Evolutionary conservation across 2,888 invertebrate species (phyloP), one percentile per base, ranked within the genome.

Genomic region (Athalia circularis): DNA sequence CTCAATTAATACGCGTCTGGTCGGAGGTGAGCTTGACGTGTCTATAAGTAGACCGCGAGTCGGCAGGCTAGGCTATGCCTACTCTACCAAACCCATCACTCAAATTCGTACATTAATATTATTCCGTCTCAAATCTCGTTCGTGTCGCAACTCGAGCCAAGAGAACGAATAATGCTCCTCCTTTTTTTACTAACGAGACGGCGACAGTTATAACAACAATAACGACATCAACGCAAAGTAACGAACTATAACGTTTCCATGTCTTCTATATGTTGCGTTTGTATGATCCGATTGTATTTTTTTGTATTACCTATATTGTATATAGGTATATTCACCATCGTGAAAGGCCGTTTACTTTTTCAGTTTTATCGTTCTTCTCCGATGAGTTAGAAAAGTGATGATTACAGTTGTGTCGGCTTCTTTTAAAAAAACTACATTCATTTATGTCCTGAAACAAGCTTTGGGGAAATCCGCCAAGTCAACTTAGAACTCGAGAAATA

Each of bases 1-100:
- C 86, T 88, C 89, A 87, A 89, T 89, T 89, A 89, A 89, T 89
- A 89, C 85, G 85, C 84, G 88, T 89, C 88, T 83, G 83, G 83
- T 85, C 81, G 83, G 62, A 75, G 62, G 75, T 75, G 62, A 75
- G 75, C 84, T 84, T 89, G 89, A 89, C 87, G 85, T 81, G 85
- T 88, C 89, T 89, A 89, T 89, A 89, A 89, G 88, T 89, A 87
- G 89, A 88, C 84, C 82, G 79, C 81, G 75, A 80, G 83, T 84
- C 84, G 84, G 72, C 83, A 75, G 59, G 59, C 62, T 75, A 43
- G 72, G 59, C 72, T 59, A 72, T 72, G 72, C 59, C 72, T 72
- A 59, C 57, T 13, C 59, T 59, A 72, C 72, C 47, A 62, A 84
- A 84, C 83, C 86, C 75, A 87, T 88, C 88, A 86, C 83, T 89